Evolutionary conservation across 2,797 vertebrate species (phyloP).

Genomic region (Oophaga sylvatica): DNA sequence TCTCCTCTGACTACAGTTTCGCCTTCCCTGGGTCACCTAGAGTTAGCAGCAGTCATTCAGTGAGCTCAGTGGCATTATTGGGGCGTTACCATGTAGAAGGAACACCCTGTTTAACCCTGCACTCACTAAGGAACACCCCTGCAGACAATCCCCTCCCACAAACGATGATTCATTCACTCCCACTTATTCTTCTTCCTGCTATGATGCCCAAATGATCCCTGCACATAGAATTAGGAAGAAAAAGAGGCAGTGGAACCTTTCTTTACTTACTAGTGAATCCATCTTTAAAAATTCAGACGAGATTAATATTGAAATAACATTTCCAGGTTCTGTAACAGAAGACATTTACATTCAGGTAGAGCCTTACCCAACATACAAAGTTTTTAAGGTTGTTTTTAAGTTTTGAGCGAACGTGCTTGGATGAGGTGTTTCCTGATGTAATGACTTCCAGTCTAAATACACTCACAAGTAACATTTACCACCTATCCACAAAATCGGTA

Average conservation of each 20-base stretch:
- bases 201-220: neutral
- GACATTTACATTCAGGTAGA: neutral
- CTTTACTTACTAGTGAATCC: constrained; percentile 96
- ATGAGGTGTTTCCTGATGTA: no score
- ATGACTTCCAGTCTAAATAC: no score
- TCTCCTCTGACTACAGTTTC: no score
- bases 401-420: no score
- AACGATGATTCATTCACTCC: neutral
- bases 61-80: no score
- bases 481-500: neutral
- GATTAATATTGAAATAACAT: constrained; percentile 99
- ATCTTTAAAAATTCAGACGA: constrained; percentile 99
- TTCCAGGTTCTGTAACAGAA: constrained; percentile 91
- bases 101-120: no score
- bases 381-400: neutral
- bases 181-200: neutral
- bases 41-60: no score
- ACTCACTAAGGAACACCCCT: neutral
- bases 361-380: neutral
- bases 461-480: no score
- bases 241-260: neutral
- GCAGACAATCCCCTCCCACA: neutral
- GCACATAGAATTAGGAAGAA: neutral
- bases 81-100: no score
- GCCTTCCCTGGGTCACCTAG: no score